Evolutionary conservation across 1,140 invertebrate species (phyloP), one percentile per base, ranked within the genome.

Genomic region (Cyrtorhinus lividipennis): DNA sequence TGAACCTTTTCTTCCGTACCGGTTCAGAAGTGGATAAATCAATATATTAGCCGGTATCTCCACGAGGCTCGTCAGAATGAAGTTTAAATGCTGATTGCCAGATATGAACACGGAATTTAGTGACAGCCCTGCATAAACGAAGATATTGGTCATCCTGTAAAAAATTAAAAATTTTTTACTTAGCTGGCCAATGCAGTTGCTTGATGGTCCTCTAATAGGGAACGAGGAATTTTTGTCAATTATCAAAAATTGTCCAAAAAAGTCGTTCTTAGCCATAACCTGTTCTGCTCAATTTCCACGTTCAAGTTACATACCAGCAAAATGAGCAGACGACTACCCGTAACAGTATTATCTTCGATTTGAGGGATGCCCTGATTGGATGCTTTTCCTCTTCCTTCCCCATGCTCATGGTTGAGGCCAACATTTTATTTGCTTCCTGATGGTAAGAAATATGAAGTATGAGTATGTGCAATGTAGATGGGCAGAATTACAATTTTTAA

Each of bases 111-210:
- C 59, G 5, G 67, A 63, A 68, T 86, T 86, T 22, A 87, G 73
- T 0, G 84, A 83, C 13, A 88, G 69, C 2, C 84, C 86, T 68
- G 86, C 87, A 67, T 81, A 88, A 1, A 86, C 79, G 62, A 86
- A 81, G 2, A 80, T 78, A 71, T 83, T 84, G 2, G 83, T 79
- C 20, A 79, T 78, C 83, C 83, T 85, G 61, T 75, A 59, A 73
- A 18, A 53, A 61, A 65, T 57, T 69, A 66, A 18, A 72, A 68
- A 12, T n/a, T n/a, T n/a, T n/a, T n/a, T n/a, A n/a, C n/a, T n/a
- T n/a, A n/a, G n/a, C n/a, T n/a, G n/a, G n/a, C n/a, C n/a, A n/a
- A n/a, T n/a, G n/a, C n/a, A n/a, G n/a, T n/a, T n/a, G n/a, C n/a
- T n/a, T n/a, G n/a, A n/a, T n/a, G n/a, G n/a, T n/a, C n/a, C n/a